Conservation (phyloP, 2,113 vertebrate species). For the Sinosuthora webbiana region DNA sequence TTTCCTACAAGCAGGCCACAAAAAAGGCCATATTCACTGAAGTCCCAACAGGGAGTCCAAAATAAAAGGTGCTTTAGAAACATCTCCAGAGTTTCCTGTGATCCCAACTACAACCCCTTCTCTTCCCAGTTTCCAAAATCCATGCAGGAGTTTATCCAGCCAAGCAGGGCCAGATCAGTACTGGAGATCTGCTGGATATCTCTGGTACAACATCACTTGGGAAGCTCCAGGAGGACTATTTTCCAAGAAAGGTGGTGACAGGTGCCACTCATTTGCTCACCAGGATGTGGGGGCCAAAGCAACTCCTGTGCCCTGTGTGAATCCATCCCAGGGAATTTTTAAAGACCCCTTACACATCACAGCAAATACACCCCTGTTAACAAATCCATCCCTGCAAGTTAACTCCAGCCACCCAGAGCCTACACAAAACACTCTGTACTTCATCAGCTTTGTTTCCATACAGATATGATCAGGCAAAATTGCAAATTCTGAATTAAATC, state of each 20-base stretch:
- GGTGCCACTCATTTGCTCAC: neutral
- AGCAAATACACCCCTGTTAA: neutral
- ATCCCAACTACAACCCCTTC: neutral
- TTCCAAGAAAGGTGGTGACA: neutral
- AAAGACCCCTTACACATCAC: neutral
- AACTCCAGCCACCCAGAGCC: neutral
- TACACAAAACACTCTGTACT: neutral
- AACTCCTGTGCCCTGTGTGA: neutral
- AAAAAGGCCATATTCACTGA: neutral
- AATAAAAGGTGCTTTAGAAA: neutral
- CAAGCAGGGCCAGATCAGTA: neutral
- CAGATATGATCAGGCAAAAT: neutral
- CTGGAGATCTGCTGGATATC: neutral
- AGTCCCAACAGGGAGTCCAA: neutral
- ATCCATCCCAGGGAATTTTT: neutral
- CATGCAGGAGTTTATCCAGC: neutral
- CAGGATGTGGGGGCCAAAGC: neutral
- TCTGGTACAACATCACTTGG: neutral
- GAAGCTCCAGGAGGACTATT: neutral
- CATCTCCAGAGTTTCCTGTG: neutral
- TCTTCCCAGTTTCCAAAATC: neutral
- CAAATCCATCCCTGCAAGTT: neutral
- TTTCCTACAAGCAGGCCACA: neutral
- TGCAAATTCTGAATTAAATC: neutral
- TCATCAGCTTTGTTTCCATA: neutral